phyloP scores from a whole-genome alignment of 23 tunicate species.

The Clavelina lepadiformis region DNA sequence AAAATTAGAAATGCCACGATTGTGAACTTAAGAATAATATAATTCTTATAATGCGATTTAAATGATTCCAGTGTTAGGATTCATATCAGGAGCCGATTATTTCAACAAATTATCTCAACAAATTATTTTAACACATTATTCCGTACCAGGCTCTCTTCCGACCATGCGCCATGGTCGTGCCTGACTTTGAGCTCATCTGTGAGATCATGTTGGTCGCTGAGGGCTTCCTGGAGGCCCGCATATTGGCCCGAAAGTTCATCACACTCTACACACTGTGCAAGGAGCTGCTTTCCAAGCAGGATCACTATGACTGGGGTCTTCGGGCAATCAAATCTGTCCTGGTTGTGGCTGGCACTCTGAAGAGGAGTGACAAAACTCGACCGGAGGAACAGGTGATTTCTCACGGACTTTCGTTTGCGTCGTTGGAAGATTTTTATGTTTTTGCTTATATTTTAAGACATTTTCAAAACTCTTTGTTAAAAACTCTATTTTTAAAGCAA shows the following conservation, averaged over 20 bases:
- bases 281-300: conserved; percentile 89
- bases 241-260: conserved; percentile 77
- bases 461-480: no score
- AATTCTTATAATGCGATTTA: not conserved
- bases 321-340: conserved; percentile 97
- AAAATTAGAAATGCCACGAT: no score
- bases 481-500: no score
- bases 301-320: conserved; percentile 98
- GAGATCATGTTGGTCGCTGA: conserved; percentile 99
- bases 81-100: no score
- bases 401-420: no score
- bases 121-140: not conserved
- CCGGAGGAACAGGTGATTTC: conserved; percentile 99
- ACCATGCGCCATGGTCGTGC: conserved; percentile 99
- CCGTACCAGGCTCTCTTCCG: conserved; percentile 74
- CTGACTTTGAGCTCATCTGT: conserved; percentile 94
- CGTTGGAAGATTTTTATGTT: no score
- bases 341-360: conserved; percentile 94
- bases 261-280: conserved; percentile 97
- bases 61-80: not conserved
- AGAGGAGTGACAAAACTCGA: conserved; percentile 80
- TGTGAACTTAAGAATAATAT: no score
- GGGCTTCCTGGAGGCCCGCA: conserved; percentile 88
- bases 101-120: not conserved
- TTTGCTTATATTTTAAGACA: no score